Conservation (phyloP, 1,140 invertebrate genomes). For the Drosophila watanabei region DNA sequence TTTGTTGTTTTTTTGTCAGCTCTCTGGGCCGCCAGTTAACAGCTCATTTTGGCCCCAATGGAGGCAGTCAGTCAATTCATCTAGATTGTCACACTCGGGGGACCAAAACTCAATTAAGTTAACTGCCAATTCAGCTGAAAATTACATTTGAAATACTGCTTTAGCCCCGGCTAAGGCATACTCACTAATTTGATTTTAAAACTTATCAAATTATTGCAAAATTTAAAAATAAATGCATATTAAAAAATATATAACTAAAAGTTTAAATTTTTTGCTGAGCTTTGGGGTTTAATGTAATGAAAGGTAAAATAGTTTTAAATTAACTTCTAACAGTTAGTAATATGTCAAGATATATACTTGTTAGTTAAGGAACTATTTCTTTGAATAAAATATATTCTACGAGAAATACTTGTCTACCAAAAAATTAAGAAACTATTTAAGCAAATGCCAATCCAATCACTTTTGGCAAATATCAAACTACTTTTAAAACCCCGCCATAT, state of each 20-base stretch:
- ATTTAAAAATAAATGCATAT: no score
- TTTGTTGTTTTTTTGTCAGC: conserved; percentile 12
- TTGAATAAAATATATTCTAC: background rate
- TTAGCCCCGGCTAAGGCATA: background rate
- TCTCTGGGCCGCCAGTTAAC: conserved; percentile 30
- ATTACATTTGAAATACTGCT: conserved; percentile 21
- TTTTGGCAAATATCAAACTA: background rate
- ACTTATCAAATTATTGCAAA: background rate
- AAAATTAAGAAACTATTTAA: background rate
- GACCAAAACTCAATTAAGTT: conserved; percentile 51
- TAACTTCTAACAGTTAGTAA: background rate
- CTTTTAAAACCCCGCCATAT: background rate
- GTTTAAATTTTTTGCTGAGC: no score
- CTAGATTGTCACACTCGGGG: conserved; percentile 38
- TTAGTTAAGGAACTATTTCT: background rate
- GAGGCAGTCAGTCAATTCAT: conserved; percentile 28
- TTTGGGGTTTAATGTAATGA: no score
- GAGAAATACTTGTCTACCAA: background rate
- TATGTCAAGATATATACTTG: background rate
- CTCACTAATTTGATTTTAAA: background rate
- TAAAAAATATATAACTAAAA: no score
- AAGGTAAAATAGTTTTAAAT: background rate
- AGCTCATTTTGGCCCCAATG: conserved; percentile 32
- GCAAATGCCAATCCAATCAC: background rate
- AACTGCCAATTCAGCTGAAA: conserved; percentile 30